Base-by-base conservation (phyloP, 2,888 invertebrate species). In the Dasypogon diadema region DNA sequence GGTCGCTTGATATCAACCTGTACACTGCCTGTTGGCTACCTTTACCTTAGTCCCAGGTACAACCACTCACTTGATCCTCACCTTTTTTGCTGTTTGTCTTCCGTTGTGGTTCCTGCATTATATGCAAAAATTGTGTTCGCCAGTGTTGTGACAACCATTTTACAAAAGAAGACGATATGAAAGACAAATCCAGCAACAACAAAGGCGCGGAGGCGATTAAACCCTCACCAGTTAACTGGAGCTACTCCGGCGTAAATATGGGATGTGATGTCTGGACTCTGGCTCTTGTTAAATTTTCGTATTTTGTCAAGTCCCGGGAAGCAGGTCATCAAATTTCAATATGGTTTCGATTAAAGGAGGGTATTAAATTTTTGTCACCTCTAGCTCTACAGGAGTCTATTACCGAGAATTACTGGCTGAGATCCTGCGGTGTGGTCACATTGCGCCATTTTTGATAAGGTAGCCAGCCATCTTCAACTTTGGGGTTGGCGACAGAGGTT, bases 61-160 rank as follows among this genome's bases (percentile, higher is more conserved):
- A 74, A 73, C 56, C 42, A 68, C 65, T 75, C 75, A 63, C 75
- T 75, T 72, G 72, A 68, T 74, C 74, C 46, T 74, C 58, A 72
- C 75, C 46, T 65, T 54, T 73, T 51, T 74, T 72, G 56, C 63
- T 74, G 65, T 55, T 65, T 65, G 55, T 65, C 65, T 75, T 75
- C 58, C 77, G 78, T 78, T 79, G 77, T 79, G 77, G 76, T 70
- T 77, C 60, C 46, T 74, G 76, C 70, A 77, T 76, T 74, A 75
- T 77, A 76, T 75, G 78, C 76, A 76, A 78, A 78, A 77, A 75
- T 78, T 77, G 75, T 78, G 77, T 74, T 76, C 70, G 68, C 46
- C 70, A 78, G 72, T 80, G 80, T 80, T 80, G 80, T 80, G 80
- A 80, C 80, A 80, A 80, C 80, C 80, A 80, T 80, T 80, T 80